phyloP scores from a whole-genome alignment of 2,797 vertebrate species.

The Micromesistius poutassou region DNA sequence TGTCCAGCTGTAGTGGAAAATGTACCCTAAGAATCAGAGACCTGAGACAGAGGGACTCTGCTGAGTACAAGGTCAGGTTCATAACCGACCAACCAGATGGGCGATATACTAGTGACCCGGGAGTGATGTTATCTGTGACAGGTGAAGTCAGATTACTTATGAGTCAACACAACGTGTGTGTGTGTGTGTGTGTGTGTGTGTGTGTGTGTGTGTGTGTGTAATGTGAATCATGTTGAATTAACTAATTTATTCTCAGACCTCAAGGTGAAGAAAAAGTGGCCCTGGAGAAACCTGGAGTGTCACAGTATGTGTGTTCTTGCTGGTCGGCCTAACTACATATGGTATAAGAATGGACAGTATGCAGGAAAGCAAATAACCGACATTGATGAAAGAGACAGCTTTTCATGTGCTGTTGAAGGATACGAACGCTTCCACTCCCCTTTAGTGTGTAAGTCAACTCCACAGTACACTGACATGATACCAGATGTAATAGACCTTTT shows the following conservation, averaged over 20 bases:
- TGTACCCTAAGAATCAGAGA: background rate
- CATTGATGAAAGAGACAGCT: background rate
- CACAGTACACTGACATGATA: background rate
- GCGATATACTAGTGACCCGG: background rate
- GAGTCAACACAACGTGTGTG: background rate
- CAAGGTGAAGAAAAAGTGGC: too few relatives aligned
- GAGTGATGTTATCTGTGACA: background rate
- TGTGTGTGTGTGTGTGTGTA: background rate
- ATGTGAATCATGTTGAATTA: background rate
- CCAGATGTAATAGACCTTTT: background rate
- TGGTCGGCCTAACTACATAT: background rate
- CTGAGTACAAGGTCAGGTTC: background rate
- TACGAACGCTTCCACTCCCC: background rate
- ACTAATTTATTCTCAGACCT: constrained; percentile 17
- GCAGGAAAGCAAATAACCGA: background rate
- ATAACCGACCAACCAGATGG: background rate
- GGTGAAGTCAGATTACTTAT: background rate
- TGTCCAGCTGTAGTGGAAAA: constrained; percentile 13
- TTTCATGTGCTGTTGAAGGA: constrained; percentile 17
- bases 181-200: background rate
- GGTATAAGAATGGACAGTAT: constrained; percentile 22
- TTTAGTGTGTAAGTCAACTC: constrained; percentile 20
- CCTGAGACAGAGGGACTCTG: background rate
- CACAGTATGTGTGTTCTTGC: constrained; percentile 10
- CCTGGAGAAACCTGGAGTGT: constrained; percentile 8